Base-by-base conservation (phyloP, 2,113 vertebrate species). In the Labrus mixtus region DNA sequence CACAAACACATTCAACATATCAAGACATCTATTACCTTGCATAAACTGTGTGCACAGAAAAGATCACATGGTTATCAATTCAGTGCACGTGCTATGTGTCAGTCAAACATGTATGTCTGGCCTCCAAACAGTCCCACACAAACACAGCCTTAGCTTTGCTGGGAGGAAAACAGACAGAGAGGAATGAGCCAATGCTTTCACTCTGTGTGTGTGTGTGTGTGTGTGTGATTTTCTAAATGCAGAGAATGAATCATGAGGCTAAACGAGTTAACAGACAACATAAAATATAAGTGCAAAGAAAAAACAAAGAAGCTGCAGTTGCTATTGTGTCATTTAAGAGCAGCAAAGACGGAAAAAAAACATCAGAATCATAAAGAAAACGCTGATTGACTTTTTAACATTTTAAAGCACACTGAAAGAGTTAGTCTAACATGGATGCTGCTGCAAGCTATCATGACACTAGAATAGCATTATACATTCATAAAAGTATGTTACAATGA, bases 91-190 rank as follows among this genome's bases (percentile, higher is more conserved):
- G 23, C 46, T 1, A 48, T 8, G 43, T 45, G 43, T 45, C 12
- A 45, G 12, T 45, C 12, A 45, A 45, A 12, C 46, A 48, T 8
- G 6, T 19, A 48, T 17, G 7, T 46, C 45, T 48, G 46, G 7
- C 15, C 46, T 17, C 15, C 29, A 33, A 16, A 33, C 25, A 58
- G 56, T 36, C 23, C 12, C n/a, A 46, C 56, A 19, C 29, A 11
- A 17, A 41, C 37, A 62, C 25, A 67, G 45, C 23, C 10, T 10
- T 12, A 13, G 3, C 1, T 15, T 59, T 51, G 19, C 23, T 57
- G 48, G 45, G 29, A 16, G 37, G 56, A 77, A 76, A 59, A 75
- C 39, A 85, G 69, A 70, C 2, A 2, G 1, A 57, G 23, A 33
- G 10, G 9, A 73, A 75, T 17, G 29, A 33, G 46, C 48, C 17